Conservation (phyloP, 2,888 invertebrate genomes). For the Neuroscelio doddi region DNA sequence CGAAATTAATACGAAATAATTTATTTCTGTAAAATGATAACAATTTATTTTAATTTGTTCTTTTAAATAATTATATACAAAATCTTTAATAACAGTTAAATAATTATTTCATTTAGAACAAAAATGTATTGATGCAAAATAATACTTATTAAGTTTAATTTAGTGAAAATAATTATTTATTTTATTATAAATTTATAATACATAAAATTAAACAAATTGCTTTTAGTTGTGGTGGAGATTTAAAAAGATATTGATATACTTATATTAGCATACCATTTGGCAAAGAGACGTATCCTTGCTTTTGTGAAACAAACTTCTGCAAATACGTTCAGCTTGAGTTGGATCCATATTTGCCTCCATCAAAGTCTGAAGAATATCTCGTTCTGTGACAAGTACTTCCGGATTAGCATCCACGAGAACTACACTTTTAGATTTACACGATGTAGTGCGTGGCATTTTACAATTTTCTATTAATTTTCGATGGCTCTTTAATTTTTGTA, state of each 20-base stretch:
- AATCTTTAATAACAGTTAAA: too few species aligned
- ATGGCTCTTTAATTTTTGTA: constrained; percentile 51
- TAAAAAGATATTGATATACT: constrained; percentile 13
- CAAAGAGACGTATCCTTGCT: constrained; percentile 51
- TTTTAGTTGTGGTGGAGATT: too few species aligned
- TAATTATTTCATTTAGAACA: too few species aligned
- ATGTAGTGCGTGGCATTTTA: constrained; percentile 8
- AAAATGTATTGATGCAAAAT: too few species aligned
- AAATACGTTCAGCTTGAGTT: constrained; percentile 58
- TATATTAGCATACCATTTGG: constrained; percentile 47
- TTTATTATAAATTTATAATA: constrained; percentile 8
- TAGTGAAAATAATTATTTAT: constrained; percentile 17
- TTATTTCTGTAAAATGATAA: too few species aligned
- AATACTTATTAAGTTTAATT: too few species aligned
- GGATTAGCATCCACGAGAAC: constrained; percentile 61
- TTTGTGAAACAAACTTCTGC: constrained; percentile 53
- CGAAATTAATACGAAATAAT: too few species aligned
- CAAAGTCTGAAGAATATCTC: constrained; percentile 61
- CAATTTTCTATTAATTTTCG: constrained; percentile 35
- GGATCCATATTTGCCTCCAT: constrained; percentile 61
- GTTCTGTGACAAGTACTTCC: constrained; percentile 58
- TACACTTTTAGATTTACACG: constrained; percentile 46
- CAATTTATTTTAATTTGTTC: too few species aligned
- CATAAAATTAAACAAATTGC: constrained; percentile 8
- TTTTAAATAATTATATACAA: too few species aligned